These are phyloP conservation scores for Agrilus biguttatus DNA, from an alignment of 2,888 invertebrate species.

Conservation along the genomic window DNA sequence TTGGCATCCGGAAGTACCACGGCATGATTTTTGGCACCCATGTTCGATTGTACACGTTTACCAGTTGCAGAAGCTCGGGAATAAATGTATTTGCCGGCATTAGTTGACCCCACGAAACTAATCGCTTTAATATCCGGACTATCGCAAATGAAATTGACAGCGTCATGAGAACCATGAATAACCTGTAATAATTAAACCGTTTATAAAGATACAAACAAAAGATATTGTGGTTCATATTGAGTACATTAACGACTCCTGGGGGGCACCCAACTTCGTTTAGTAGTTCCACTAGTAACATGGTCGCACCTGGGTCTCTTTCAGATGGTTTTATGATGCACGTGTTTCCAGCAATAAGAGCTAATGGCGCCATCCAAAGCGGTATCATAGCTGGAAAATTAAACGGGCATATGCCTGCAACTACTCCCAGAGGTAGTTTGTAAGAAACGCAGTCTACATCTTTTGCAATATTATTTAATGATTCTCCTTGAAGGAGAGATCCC, in stretches of 20 bases:
- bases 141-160: slow-evolving; percentile 96
- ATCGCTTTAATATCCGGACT: slow-evolving; percentile 91
- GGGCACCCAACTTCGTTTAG: slow-evolving; percentile 90
- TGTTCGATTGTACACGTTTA: slow-evolving; percentile 87
- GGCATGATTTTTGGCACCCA: slow-evolving; percentile 99
- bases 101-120: slow-evolving; percentile 96
- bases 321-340: slow-evolving; percentile 92
- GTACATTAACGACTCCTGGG: slow-evolving; percentile 84
- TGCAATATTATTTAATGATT: slow-evolving; percentile 72
- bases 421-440: slow-evolving; percentile 83
- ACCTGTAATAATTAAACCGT: slow-evolving; percentile 31
- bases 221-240: slow-evolving; percentile 8
- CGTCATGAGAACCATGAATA: slow-evolving; percentile 88
- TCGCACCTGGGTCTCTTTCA: slow-evolving; percentile 94
- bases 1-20: slow-evolving; percentile 95
- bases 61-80: slow-evolving; percentile 80
- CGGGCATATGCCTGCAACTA: slow-evolving; percentile 90
- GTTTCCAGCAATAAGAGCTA: slow-evolving; percentile 83
- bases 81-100: slow-evolving; percentile 92
- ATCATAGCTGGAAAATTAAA: slow-evolving; percentile 99
- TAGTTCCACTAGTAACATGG: slow-evolving; percentile 87
- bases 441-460: slow-evolving; percentile 96
- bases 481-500: slow-evolving; percentile 83
- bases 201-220: neutral
- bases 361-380: slow-evolving; percentile 90